phyloP scores from a whole-genome alignment of 2,888 invertebrate genomes.

The Oeneis ivallda region DNA sequence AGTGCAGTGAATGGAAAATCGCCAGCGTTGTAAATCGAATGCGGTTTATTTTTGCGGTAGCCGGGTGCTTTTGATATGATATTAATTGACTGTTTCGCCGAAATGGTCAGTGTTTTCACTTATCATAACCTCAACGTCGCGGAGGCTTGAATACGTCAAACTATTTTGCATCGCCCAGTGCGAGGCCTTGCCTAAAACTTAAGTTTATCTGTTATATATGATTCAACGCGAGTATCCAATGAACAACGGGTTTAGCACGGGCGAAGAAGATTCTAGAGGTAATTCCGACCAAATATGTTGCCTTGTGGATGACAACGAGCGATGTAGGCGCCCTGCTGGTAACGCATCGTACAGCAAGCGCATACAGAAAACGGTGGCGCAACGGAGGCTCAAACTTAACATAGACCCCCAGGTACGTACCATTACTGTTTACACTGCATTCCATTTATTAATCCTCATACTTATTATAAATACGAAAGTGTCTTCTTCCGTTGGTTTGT shows the following conservation, averaged over 20 bases:
- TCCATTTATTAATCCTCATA: constrained; percentile 1
- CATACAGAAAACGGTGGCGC: constrained; percentile 97
- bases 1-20: constrained; percentile 59
- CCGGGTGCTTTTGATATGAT: constrained; percentile 50
- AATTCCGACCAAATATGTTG: constrained; percentile 96
- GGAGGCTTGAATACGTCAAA: constrained; percentile 70
- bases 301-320: constrained; percentile 92
- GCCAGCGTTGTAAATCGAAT: constrained; percentile 42
- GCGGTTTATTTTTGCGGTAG: constrained; percentile 45
- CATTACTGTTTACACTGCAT: neutral
- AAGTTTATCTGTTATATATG: constrained; percentile 74
- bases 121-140: constrained; percentile 70
- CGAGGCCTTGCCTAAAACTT: constrained; percentile 60
- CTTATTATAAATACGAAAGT: too few species aligned
- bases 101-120: constrained; percentile 65
- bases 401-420: constrained; percentile 84
- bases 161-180: constrained; percentile 60
- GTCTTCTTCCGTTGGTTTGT: too few species aligned
- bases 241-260: constrained; percentile 95
- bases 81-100: constrained; percentile 51
- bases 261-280: constrained; percentile 94
- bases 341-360: constrained; percentile 98
- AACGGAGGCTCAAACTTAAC: constrained; percentile 93
- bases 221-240: constrained; percentile 82
- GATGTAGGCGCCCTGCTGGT: constrained; percentile 93